Percentiles rank a stretch among this genome's conserved stretches.
These are phyloP conservation scores for Aspidiotus destructor DNA, from an alignment of 2,888 invertebrate species.

Conservation along the genomic window DNA sequence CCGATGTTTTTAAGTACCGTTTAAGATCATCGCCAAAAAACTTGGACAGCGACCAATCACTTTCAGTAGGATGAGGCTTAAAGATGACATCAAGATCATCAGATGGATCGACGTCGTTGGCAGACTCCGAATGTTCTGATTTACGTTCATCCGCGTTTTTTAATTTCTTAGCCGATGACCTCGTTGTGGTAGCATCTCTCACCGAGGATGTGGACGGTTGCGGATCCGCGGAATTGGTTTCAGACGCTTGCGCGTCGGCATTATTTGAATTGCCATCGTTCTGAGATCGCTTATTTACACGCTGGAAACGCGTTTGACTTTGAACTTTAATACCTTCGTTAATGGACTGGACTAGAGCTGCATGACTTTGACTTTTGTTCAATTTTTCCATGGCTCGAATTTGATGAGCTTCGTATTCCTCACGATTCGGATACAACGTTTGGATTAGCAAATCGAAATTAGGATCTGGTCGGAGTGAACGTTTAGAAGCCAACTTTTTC, in stretches of 20 bases:
- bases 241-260: constrained; percentile 7
- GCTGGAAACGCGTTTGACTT: constrained; percentile 76
- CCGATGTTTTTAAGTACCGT: constrained; percentile 92
- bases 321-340: constrained; percentile 89
- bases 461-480: constrained; percentile 91
- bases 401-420: constrained; percentile 93
- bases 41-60: constrained; percentile 45
- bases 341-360: constrained; percentile 84
- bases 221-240: constrained; percentile 9
- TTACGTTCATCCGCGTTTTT: constrained; percentile 5
- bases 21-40: constrained; percentile 65
- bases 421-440: constrained; percentile 92
- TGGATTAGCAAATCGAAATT: constrained; percentile 95
- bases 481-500: constrained; percentile 93
- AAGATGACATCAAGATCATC: constrained; percentile 87
- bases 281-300: constrained; percentile 56
- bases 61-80: constrained; percentile 89
- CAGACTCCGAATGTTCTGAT: constrained; percentile 26
- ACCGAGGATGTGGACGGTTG: constrained; percentile 20
- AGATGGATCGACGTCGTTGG: constrained; percentile 5
- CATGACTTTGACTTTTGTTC: constrained; percentile 86
- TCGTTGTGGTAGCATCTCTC: background rate
- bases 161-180: constrained; percentile 7
- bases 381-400: constrained; percentile 83
- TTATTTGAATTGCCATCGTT: constrained; percentile 27